A percentile compares a stretch with the other conserved stretches of the same genome.
phyloP scores from a whole-genome alignment of 2,797 vertebrate species.

The Macrochelys suwanniensis region DNA sequence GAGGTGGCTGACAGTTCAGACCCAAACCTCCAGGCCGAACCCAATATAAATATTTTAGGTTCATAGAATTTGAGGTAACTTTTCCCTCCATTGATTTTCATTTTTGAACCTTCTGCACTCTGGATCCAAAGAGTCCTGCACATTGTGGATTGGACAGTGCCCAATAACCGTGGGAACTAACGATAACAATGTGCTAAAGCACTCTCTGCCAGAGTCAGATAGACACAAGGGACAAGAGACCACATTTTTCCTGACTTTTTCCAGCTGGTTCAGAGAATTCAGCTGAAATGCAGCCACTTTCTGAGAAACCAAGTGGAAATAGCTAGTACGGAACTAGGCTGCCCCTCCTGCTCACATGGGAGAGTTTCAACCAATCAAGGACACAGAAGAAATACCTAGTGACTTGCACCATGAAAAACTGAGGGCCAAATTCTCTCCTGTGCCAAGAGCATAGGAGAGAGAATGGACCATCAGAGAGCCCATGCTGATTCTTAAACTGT shows the following conservation, averaged over 20 bases:
- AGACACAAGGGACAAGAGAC: constrained; percentile 66
- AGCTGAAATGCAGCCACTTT: constrained; percentile 27
- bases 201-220: constrained; percentile 60
- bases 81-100: background rate
- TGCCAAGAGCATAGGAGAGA: constrained; percentile 42
- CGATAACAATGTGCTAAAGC: constrained; percentile 68
- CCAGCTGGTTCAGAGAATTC: constrained; percentile 71
- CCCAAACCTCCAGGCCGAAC: background rate
- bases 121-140: constrained; percentile 31
- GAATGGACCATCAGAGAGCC: background rate
- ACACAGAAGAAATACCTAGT: constrained; percentile 36
- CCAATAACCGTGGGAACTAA: constrained; percentile 61
- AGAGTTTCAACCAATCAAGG: constrained; percentile 7
- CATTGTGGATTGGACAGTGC: constrained; percentile 62
- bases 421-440: background rate
- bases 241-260: constrained; percentile 63
- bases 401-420: constrained; percentile 33
- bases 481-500: background rate
- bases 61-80: background rate
- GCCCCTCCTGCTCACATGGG: background rate
- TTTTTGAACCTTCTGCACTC: constrained; percentile 7
- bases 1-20: background rate
- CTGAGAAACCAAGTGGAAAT: constrained; percentile 34
- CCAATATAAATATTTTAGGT: background rate
- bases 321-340: fast-evolving